Base-by-base conservation (phyloP, 2,113 vertebrate species). In the Pavo muticus region DNA sequence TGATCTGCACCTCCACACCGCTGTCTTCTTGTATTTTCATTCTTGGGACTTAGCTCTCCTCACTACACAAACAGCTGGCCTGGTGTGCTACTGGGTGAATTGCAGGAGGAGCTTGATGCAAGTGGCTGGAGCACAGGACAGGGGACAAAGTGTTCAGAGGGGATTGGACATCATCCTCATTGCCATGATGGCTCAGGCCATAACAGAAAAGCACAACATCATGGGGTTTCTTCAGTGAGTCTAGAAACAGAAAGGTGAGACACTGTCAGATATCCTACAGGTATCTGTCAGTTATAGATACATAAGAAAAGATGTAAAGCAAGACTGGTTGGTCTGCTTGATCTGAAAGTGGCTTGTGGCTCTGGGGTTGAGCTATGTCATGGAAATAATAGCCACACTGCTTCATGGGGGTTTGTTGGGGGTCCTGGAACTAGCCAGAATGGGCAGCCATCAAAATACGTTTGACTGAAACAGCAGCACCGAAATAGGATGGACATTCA, bases 331-430 rank as follows among this genome's bases (percentile, higher is more conserved):
- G 16, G 4, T 67, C 39, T 77, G 47, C 7, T 6, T 29, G 0
- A 0, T 61, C 24, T 67, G 42, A 11, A 30, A 42, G 27, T 59
- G n/a, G 14, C 18, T 76, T 61, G 39, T 9, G 77, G 5, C 83
- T 11, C 35, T 63, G 56, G 40, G 11, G 30, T 79, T 25, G 30
- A 88, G 42, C 23, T 65, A 0, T 44, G 42, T n/a, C 11, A 3
- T 14, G 37, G 78, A 27, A 65, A 8, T 61, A 30, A 23, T 10
- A 69, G 29, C 19, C 40, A 24, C 20, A 37, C 7, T 48, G 1
- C 27, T 39, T 90, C 8, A 1, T 29, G 12, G 1, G 5, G 3
- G 47, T 83, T 68, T 1, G 0, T 2, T 45, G n/a, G 11, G 30
- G 30, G 32, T 17, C 44, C 39, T 52, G 30, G 19, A 24, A 3